Percentiles rank a stretch among this genome's conserved stretches.
phyloP scores from a whole-genome alignment of 1,140 invertebrate species.

The Bombus picipes region DNA sequence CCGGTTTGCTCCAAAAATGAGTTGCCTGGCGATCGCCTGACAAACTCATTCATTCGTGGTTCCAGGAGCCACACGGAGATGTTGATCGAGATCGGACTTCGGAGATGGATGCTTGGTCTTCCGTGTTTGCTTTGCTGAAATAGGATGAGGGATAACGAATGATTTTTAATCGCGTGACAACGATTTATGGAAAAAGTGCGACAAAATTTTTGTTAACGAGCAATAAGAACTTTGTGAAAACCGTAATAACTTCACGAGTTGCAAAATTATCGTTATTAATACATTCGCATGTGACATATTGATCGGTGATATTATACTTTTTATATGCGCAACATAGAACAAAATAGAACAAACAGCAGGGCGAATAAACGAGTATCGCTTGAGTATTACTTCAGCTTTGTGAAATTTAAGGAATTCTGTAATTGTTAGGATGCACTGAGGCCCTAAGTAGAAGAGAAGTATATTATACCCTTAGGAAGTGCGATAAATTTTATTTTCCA shows the following conservation, averaged over 20 bases:
- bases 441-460: no score
- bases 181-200: not conserved
- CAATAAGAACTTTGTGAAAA: not conserved
- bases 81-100: not conserved
- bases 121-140: not conserved
- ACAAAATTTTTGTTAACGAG: not conserved
- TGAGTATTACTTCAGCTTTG: no score
- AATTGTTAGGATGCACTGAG: not conserved
- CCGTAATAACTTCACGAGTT: no score
- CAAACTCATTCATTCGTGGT: conserved; percentile 24
- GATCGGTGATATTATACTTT: no score
- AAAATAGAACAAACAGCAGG: no score
- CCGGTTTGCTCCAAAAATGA: conserved; percentile 35
- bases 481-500: no score
- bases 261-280: no score
- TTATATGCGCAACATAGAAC: no score
- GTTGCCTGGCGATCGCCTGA: not conserved
- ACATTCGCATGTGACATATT: no score
- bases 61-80: not conserved
- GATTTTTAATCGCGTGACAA: no score
- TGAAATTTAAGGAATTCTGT: not conserved
- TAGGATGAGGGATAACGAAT: rapidly evolving
- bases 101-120: not conserved
- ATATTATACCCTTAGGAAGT: no score
- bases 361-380: no score